Conservation (phyloP, 2,888 invertebrate species). For the Ormyrus pomaceus region DNA sequence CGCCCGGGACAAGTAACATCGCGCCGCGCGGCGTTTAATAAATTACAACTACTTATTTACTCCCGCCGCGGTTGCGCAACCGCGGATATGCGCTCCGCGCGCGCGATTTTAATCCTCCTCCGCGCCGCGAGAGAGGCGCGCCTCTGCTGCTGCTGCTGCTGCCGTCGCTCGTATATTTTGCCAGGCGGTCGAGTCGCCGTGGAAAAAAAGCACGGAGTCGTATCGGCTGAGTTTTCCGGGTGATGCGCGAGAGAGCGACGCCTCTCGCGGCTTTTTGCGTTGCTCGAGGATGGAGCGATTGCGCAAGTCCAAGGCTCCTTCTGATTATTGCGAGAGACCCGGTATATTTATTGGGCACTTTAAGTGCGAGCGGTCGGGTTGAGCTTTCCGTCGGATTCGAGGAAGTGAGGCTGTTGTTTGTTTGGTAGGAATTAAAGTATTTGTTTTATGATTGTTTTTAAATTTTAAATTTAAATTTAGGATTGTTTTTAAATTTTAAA, state of each 20-base stretch:
- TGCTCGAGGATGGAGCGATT: not conserved
- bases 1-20: no score
- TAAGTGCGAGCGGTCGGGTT: no score
- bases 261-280: no score
- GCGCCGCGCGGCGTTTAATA: not conserved
- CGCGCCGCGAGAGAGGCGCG: not conserved
- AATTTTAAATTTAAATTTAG: no score
- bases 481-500: no score
- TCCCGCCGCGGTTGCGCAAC: not conserved
- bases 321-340: not conserved
- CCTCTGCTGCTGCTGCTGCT: not conserved
- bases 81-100: not conserved
- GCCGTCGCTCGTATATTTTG: not conserved
- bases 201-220: not conserved
- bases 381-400: no score
- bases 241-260: not conserved
- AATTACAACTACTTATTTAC: slow-evolving; percentile 1
- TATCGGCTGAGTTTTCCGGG: not conserved
- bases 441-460: no score
- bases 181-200: not conserved
- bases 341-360: no score
- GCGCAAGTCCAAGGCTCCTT: not conserved
- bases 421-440: no score
- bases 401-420: no score
- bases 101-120: not conserved